Conservation (phyloP, 2,888 invertebrate genomes). For the Galeopsomyia nigrocyanea region DNA sequence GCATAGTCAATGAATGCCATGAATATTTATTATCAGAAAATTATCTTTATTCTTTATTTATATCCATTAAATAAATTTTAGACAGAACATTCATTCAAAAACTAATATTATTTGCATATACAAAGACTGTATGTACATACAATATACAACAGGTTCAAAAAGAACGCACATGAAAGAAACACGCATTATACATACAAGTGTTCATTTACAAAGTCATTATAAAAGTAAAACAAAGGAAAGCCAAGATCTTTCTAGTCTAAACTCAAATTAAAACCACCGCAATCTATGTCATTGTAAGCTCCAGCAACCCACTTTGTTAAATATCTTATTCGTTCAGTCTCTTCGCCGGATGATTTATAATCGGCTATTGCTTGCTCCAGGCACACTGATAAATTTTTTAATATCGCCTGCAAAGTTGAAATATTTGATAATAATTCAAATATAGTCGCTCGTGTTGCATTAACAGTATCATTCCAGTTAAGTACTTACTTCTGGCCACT, state of each 20-base stretch:
- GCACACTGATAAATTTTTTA: conserved; percentile 61
- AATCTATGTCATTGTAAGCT: conserved; percentile 60
- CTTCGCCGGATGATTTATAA: conserved; percentile 56
- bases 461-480: not conserved
- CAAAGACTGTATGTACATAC: too few relatives aligned
- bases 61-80: too few relatives aligned
- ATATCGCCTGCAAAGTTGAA: conserved; percentile 52
- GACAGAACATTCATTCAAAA: too few relatives aligned
- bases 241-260: conserved; percentile 15
- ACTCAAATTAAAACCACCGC: conserved; percentile 27
- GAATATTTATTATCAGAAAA: too few relatives aligned
- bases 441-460: not conserved
- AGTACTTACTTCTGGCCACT: conserved; percentile 74
- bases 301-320: conserved; percentile 63
- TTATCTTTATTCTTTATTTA: too few relatives aligned
- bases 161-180: too few relatives aligned
- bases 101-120: too few relatives aligned
- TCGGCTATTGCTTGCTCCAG: conserved; percentile 58
- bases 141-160: too few relatives aligned
- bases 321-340: conserved; percentile 59
- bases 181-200: too few relatives aligned
- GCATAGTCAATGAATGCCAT: too few relatives aligned
- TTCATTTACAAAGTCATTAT: too few relatives aligned
- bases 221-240: too few relatives aligned
- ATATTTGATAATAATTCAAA: conserved; percentile 1